Evolutionary conservation across 35 echinoderm and acorn worm genomes (phyloP).

Genomic region (Diadema setosum): DNA sequence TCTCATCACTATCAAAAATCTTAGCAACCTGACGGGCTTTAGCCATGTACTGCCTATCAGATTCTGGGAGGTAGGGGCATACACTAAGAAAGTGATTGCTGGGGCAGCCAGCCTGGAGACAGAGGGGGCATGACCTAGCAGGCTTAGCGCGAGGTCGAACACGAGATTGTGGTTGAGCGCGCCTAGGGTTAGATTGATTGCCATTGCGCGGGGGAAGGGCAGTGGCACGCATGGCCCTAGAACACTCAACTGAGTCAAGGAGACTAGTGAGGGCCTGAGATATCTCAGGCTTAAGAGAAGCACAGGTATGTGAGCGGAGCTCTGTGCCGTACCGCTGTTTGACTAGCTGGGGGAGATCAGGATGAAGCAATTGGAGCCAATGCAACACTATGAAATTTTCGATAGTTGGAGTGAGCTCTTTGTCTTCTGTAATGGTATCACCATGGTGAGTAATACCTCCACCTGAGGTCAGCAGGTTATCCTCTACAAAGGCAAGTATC

Average conservation of each 20-base stretch:
- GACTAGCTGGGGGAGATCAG: constrained; percentile 34
- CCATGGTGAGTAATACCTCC: neutral
- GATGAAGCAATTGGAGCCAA: constrained; percentile 46
- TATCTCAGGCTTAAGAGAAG: constrained; percentile 68
- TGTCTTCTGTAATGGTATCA: neutral
- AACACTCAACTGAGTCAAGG: constrained; percentile 19
- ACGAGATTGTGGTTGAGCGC: too few species aligned
- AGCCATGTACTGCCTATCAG: constrained; percentile 11
- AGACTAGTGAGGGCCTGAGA: constrained; percentile 53
- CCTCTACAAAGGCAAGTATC: too few species aligned
- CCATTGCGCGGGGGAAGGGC: too few species aligned
- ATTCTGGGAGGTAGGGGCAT: too few species aligned
- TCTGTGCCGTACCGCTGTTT: constrained; percentile 63
- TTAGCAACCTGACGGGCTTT: too few species aligned
- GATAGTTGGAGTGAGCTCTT: constrained; percentile 40
- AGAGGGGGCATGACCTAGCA: too few species aligned
- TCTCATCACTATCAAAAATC: too few species aligned
- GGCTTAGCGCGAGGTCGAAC: too few species aligned
- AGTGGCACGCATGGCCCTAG: too few species aligned
- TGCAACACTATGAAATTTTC: constrained; percentile 71
- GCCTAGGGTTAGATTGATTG: neutral
- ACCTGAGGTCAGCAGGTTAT: too few species aligned
- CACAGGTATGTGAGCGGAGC: constrained; percentile 1
- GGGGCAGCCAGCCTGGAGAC: neutral
- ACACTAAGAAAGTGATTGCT: constrained; percentile 46